Base-by-base conservation (phyloP, 2,113 vertebrate species). In the Acinonyx jubatus region DNA sequence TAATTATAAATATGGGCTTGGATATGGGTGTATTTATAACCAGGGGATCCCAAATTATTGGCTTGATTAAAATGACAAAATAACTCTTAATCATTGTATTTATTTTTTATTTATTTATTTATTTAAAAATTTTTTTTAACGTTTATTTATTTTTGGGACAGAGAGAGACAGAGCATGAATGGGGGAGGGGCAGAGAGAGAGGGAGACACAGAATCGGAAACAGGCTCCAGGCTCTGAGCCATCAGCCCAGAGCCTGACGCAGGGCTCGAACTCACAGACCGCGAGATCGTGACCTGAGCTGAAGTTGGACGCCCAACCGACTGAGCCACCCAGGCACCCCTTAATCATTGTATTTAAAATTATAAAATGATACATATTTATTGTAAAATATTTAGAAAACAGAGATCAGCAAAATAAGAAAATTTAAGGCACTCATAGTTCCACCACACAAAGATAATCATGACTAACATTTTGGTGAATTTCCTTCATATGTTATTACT, bases 261-360 rank as follows among this genome's bases (percentile, higher is more conserved):
- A 1, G 41, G 41, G 6, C 41, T 41, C 41, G 41, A 41, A 41
- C 41, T 41, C 41, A 6, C 41, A 6, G 41, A 41, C 41, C 41
- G 41, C 1, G 41, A 41, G 41, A 41, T 41, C 1, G 41, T 41
- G 41, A 41, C 41, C 41, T 41, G 41, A 7, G 41, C 41, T 41
- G 41, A 41, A 41, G 41, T 41, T 1, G 41, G 41, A 41, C 41
- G 41, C 41, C 6, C 6, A 41, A 41, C 41, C 6, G 41, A 41
- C 41, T 41, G 41, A 7, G 41, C 41, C 41, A 41, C 41, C 41
- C 41, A 41, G 41, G 41, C 6, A 6, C 41, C 41, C 41, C 13
- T 71, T n/a, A 81, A 38, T 78, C 19, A 50, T 89, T 94, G 87
- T 68, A 57, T 91, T 89, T 89, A 14, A 95, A 91, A 78, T 66